Conservation (phyloP, 2,113 vertebrate genomes). For the Oxyura jamaicensis region DNA sequence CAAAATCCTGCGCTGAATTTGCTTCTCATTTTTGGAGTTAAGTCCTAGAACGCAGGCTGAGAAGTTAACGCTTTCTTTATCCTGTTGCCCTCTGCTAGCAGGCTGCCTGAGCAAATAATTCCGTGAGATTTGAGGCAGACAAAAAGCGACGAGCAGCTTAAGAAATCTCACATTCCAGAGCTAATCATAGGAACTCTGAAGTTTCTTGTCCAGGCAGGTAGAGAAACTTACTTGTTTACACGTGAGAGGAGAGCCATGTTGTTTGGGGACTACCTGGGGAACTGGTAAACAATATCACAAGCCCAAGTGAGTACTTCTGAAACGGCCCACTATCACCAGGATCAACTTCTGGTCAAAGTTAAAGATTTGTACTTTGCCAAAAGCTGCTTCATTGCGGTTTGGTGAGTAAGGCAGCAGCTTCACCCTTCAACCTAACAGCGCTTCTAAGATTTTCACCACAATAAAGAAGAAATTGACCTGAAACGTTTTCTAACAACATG, state of each 20-base stretch:
- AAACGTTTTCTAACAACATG: not conserved
- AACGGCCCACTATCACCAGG: not conserved
- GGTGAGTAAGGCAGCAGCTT: not conserved
- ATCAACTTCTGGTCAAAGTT: not conserved
- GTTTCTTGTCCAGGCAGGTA: conserved; percentile 34
- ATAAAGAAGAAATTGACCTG: not conserved
- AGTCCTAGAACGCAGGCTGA: not conserved
- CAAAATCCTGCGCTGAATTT: not conserved
- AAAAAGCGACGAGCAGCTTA: not conserved
- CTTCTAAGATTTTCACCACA: conserved; percentile 26
- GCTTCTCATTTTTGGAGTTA: not conserved
- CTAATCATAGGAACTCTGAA: not conserved
- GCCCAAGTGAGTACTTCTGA: not conserved
- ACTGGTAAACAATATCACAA: not conserved
- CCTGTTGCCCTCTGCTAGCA: not conserved
- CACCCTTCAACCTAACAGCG: not conserved
- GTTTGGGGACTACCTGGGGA: not conserved
- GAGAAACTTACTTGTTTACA: not conserved
- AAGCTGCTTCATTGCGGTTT: not conserved
- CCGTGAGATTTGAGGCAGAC: not conserved
- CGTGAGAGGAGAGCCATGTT: not conserved
- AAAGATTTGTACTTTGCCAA: not conserved
- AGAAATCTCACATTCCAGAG: conserved; percentile 36
- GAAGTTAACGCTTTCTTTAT: not conserved
- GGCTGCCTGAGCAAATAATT: not conserved